Evolutionary conservation across 2,113 vertebrate genomes (phyloP).

Genomic region (Micronycteris hirsuta): DNA sequence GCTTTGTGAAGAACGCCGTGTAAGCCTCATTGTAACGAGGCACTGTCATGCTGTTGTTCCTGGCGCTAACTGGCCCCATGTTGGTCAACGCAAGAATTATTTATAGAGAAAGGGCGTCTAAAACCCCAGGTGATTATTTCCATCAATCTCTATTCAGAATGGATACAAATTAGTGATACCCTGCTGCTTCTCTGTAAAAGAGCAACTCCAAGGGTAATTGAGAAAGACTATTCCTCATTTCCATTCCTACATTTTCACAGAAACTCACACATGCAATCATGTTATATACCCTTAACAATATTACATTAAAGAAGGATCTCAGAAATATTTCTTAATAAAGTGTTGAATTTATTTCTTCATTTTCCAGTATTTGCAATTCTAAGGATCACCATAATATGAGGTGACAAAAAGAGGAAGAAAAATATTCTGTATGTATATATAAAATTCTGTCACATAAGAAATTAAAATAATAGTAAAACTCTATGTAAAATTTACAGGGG

Average conservation of each 20-base stretch:
- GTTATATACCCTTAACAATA: neutral
- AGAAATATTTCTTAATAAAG: neutral
- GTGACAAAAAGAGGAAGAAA: conserved; percentile 50
- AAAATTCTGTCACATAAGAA: conserved; percentile 45
- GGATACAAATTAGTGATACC: neutral
- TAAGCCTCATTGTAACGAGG: neutral
- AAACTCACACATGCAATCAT: neutral
- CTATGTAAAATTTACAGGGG: neutral
- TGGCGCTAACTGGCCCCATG: neutral
- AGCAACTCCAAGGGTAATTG: neutral
- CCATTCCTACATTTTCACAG: neutral
- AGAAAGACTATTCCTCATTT: neutral
- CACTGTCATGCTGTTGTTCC: neutral
- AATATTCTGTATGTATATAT: conserved; percentile 22
- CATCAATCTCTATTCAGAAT: neutral
- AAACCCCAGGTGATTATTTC: neutral
- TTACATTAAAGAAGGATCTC: conserved; percentile 27
- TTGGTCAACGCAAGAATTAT: neutral
- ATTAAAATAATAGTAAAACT: conserved; percentile 65
- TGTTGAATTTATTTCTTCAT: neutral
- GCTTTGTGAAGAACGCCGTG: neutral
- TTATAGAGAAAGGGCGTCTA: neutral
- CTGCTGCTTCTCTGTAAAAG: neutral
- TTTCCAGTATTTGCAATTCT: conserved; percentile 32
- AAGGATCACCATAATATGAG: conserved; percentile 26